phyloP scores from a whole-genome alignment of 2,888 invertebrate species.

The Acrocyrtus sp. region DNA sequence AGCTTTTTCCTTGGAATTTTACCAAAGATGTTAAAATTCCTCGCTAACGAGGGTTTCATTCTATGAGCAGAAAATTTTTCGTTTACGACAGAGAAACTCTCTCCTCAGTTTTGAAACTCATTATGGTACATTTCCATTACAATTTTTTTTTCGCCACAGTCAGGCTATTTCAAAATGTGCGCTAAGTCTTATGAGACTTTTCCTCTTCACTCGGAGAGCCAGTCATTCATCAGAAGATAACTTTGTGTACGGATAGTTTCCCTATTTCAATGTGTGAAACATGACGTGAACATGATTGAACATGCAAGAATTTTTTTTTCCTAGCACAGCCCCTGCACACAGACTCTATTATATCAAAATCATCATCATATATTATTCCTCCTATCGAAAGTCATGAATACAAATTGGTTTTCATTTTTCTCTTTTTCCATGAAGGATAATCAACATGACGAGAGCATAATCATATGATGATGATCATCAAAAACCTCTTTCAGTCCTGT shows the following conservation, averaged over 20 bases:
- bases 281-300: not conserved
- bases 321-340: not conserved
- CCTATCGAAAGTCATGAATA: not conserved
- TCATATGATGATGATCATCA: too few species aligned
- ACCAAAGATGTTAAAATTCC: not conserved
- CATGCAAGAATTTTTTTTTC: too few species aligned
- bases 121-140: not conserved
- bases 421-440: not conserved
- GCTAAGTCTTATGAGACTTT: too few species aligned
- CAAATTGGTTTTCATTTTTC: not conserved
- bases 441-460: not conserved
- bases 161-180: not conserved
- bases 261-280: not conserved
- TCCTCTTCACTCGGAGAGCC: too few species aligned
- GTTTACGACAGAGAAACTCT: not conserved
- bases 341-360: not conserved
- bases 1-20: not conserved
- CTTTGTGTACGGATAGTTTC: not conserved
- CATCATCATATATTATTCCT: not conserved
- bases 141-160: not conserved
- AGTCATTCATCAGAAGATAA: not conserved
- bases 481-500: too few species aligned
- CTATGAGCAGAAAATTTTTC: too few species aligned
- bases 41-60: too few species aligned
- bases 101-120: not conserved